These are phyloP conservation scores for Ecliptopera silaceata DNA, from an alignment of 2,888 invertebrate species.

Conservation along the genomic window DNA sequence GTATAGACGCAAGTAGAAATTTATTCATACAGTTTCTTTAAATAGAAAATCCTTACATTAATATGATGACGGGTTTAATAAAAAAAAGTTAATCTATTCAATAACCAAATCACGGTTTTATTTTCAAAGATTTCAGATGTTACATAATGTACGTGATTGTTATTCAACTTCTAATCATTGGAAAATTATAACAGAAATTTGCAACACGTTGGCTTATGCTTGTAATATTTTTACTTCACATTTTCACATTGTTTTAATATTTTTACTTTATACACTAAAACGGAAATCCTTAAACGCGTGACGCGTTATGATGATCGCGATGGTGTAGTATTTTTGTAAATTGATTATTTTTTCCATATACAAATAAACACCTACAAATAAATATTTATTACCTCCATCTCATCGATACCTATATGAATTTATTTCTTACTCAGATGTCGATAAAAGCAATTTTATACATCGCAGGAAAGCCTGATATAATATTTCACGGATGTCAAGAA, in stretches of 20 bases:
- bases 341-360: constrained; percentile 17
- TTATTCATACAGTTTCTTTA: background rate
- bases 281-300: too few species aligned
- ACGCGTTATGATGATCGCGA: background rate
- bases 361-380: constrained; percentile 22
- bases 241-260: too few species aligned
- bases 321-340: background rate
- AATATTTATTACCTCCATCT: constrained; percentile 15
- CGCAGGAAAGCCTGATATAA: background rate
- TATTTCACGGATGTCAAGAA: background rate
- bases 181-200: too few species aligned
- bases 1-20: background rate
- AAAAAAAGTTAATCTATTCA: too few species aligned
- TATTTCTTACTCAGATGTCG: background rate
- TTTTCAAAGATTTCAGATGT: too few species aligned
- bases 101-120: too few species aligned
- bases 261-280: too few species aligned
- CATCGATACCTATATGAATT: background rate
- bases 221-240: too few species aligned
- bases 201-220: too few species aligned
- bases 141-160: too few species aligned
- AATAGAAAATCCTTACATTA: background rate
- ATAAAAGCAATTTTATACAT: background rate
- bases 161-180: too few species aligned
- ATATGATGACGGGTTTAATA: too few species aligned